Evolutionary conservation across 2,113 vertebrate species (phyloP).

Genomic region (Circaetus gallicus): DNA sequence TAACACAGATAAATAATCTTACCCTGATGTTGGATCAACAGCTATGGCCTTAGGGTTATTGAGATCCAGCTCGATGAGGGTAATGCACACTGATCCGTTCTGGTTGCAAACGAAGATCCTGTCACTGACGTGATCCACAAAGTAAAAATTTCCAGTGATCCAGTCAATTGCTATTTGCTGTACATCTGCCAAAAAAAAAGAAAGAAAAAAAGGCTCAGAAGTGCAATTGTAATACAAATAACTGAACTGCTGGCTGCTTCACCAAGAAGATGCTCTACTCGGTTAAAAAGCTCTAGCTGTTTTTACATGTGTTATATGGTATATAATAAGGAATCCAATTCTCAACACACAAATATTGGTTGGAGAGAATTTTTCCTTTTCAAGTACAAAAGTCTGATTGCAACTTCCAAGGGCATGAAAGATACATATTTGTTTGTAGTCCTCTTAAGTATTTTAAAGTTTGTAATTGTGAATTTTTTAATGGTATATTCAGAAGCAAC

Average conservation of each 20-base stretch:
- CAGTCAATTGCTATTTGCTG: conserved; percentile 93
- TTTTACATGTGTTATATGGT: not conserved
- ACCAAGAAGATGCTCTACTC: not conserved
- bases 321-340: not conserved
- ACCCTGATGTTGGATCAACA: conserved; percentile 92
- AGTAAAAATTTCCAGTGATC: conserved; percentile 94
- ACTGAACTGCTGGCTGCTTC: not conserved
- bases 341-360: not conserved
- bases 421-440: not conserved
- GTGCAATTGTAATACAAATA: not conserved
- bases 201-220: not conserved
- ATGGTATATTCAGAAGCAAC: not conserved
- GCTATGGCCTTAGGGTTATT: conserved; percentile 91
- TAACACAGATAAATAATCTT: conserved; percentile 47
- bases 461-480: not conserved
- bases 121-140: conserved; percentile 85
- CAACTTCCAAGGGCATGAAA: not conserved
- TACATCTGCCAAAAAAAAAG: conserved; percentile 76
- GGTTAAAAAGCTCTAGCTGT: not conserved
- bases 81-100: conserved; percentile 85
- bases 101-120: conserved; percentile 89
- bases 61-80: conserved; percentile 89
- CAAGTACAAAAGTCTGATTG: not conserved
- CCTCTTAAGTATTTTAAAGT: not conserved
- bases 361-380: not conserved